Evolutionary conservation across 2,113 vertebrate genomes (phyloP), one percentile per base, ranked within the genome.

Genomic region (Myotis brandtii): DNA sequence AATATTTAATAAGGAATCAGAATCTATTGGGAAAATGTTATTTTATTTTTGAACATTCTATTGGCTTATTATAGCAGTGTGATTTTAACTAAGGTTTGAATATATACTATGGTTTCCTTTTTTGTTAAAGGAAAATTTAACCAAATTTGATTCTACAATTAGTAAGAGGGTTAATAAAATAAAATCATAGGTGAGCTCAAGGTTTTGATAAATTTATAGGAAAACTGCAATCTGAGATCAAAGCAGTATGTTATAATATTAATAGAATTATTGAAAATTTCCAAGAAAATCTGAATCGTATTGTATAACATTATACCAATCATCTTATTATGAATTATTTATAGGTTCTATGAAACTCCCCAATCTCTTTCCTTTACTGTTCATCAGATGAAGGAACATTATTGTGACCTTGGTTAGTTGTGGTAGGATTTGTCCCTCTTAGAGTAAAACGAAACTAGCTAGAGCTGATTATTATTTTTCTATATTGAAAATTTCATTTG

Each of bases 321-420:
- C 64, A 94, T 66, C 85, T 83, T 87, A 93, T 67, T 93, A 97
- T 97, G 86, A 97, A 97, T 97, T 97, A 97, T 97, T 97, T 92
- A 96, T 92, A 18, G 95, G 23, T 80, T 89, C 52, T 89, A 52
- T 91, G 52, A 96, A 95, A 81, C 80, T 95, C 97, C 91, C 80
- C 79, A 91, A 89, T 94, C 37, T 91, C n/a, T 6, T 62, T 76
- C 32, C 64, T 93, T 93, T 40, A 56, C 10, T 83, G 84, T 83
- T 95, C 92, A 94, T 93, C 86, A 89, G 46, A 94, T 72, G 50
- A 96, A 96, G 69, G 52, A 34, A 86, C 30, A 72, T n/a, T 80
- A 70, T 32, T 89, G 18, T 93, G 96, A 94, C 94, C 76, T 97
- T 98, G 75, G 59, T 34, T 85, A 87, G 89, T 67, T 96, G 86